Evolutionary conservation across 2,888 invertebrate genomes (phyloP).

Genomic region (Callinectes sapidus): DNA sequence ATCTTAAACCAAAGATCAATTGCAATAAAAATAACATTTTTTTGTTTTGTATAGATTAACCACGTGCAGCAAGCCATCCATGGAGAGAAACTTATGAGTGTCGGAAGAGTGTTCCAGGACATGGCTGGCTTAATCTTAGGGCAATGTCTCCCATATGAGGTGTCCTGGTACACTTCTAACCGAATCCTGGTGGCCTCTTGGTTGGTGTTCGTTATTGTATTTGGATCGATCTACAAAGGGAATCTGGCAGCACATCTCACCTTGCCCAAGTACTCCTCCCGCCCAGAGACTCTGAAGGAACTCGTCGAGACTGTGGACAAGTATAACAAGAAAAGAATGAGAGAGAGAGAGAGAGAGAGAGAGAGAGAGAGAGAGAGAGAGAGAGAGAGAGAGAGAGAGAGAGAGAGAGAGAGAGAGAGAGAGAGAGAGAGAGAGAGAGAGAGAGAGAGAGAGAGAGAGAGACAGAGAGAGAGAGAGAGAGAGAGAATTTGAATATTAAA

Average conservation of each 20-base stretch:
- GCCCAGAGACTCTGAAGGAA: slow-evolving; percentile 48
- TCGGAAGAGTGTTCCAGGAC: slow-evolving; percentile 1
- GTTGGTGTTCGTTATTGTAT: slow-evolving; percentile 51
- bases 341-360: neutral
- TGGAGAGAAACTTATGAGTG: neutral
- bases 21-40: neutral
- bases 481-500: neutral
- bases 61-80: neutral
- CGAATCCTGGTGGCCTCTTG: slow-evolving; percentile 41
- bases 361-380: slow-evolving; percentile 1
- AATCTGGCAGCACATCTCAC: slow-evolving; percentile 59
- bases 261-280: slow-evolving; percentile 44
- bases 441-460: too few relatives aligned
- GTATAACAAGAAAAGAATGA: neutral
- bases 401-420: neutral
- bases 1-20: neutral
- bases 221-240: slow-evolving; percentile 47
- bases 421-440: too few relatives aligned
- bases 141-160: neutral
- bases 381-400: slow-evolving; percentile 1
- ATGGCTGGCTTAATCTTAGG: slow-evolving; percentile 14
- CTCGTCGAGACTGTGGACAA: slow-evolving; percentile 42
- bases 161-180: slow-evolving; percentile 17
- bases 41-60: neutral
- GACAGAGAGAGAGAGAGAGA: too few relatives aligned